Evolutionary conservation across 2,888 invertebrate species (phyloP).

Genomic region (Phania funesta): DNA sequence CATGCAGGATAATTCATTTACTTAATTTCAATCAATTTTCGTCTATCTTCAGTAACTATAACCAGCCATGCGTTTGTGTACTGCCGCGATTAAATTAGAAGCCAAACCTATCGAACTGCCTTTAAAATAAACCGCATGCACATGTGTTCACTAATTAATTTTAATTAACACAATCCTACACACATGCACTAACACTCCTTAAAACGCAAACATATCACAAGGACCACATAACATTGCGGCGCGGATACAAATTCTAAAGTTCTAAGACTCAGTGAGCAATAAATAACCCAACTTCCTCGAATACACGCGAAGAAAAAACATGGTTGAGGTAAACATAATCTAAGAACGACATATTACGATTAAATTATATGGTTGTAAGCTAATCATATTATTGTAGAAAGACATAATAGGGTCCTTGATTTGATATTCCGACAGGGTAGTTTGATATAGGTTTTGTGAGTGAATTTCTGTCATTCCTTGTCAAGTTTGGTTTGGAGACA

Average conservation of each 20-base stretch:
- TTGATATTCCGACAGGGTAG: no score
- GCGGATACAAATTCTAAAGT: conserved; percentile 36
- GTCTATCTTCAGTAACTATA: neutral
- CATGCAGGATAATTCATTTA: neutral
- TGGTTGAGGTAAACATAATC: no score
- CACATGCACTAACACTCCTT: neutral
- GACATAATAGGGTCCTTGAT: no score
- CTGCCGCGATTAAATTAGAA: neutral
- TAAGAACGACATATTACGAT: no score
- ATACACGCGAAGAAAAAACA: no score
- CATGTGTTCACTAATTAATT: conserved; percentile 53
- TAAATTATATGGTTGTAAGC: no score
- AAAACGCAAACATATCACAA: conserved; percentile 14
- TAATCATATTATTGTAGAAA: no score
- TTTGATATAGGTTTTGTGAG: no score
- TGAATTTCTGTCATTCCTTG: no score
- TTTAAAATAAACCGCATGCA: conserved; percentile 3
- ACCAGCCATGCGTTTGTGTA: neutral
- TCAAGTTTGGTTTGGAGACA: no score
- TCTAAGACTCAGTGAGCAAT: conserved; percentile 35
- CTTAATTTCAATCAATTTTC: neutral
- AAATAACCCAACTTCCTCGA: neutral
- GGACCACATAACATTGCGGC: conserved; percentile 34
- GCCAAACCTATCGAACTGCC: neutral
- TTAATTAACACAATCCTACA: conserved; percentile 68